These are phyloP conservation scores for Caenorhabditis tropicalis DNA, from an alignment of 1,140 invertebrate genomes.

Conservation along the genomic window DNA sequence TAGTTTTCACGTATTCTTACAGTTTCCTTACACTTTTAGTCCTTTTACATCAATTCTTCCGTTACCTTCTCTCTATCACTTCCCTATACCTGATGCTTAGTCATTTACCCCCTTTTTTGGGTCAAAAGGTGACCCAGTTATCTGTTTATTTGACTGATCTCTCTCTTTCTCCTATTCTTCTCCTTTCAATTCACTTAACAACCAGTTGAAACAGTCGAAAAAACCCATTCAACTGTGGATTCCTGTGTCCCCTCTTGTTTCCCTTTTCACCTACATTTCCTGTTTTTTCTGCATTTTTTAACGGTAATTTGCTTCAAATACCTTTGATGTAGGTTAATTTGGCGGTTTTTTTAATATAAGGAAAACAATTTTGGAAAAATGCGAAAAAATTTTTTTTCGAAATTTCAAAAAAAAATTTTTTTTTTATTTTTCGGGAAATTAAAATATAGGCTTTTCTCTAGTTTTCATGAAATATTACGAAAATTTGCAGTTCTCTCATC, in stretches of 20 bases:
- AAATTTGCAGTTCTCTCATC: no score
- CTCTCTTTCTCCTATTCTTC: background rate
- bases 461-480: no score
- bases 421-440: no score
- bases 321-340: no score
- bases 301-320: background rate
- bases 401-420: no score
- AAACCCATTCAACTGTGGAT: slow-evolving; percentile 11
- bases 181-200: background rate
- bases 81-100: background rate
- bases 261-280: background rate
- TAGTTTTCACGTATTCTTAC: no score
- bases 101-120: background rate
- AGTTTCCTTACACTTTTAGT: no score
- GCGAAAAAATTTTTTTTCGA: no score
- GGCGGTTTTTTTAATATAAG: no score
- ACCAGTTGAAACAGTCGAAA: slow-evolving; percentile 5
- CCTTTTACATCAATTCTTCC: no score
- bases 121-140: slow-evolving; percentile 22
- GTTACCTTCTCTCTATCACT: background rate
- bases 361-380: no score
- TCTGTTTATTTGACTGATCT: background rate
- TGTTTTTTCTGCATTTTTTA: background rate
- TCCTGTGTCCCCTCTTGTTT: background rate
- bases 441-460: no score